These are phyloP conservation scores for Perccottus glenii DNA, from an alignment of 2,113 vertebrate genomes.

Conservation along the genomic window DNA sequence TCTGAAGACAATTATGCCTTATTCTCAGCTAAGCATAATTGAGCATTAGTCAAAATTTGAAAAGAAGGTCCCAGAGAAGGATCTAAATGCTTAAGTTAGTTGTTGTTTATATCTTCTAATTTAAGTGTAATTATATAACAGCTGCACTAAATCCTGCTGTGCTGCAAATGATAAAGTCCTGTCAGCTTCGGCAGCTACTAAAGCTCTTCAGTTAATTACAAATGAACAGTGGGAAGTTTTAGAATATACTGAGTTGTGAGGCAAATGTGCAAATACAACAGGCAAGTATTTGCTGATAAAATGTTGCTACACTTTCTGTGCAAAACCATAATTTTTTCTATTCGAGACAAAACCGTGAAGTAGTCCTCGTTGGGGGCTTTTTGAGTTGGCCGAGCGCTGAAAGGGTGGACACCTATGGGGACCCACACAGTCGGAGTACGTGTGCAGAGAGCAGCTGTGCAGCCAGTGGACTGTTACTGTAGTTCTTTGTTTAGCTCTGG, in stretches of 20 bases:
- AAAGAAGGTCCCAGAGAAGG: background rate
- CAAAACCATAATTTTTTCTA: background rate
- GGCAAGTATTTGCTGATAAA: background rate
- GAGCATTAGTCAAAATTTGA: no score
- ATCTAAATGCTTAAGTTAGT: background rate
- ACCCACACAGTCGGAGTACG: constrained; percentile 56
- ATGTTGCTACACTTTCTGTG: background rate
- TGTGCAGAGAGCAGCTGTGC: constrained; percentile 68
- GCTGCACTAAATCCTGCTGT: constrained; percentile 86
- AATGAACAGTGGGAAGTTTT: constrained; percentile 85
- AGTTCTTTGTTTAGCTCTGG: constrained; percentile 75
- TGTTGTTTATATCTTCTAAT: constrained; percentile 4
- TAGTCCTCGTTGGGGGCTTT: constrained; percentile 44
- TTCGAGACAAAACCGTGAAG: background rate
- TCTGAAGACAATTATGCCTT: no score
- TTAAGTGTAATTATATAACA: constrained; percentile 78
- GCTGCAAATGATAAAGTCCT: constrained; percentile 90
- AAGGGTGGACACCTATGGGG: constrained; percentile 71
- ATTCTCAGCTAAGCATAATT: no score
- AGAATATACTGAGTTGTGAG: background rate
- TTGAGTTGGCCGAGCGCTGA: constrained; percentile 66
- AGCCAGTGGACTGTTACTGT: constrained; percentile 72
- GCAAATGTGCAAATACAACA: background rate
- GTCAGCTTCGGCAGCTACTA: constrained; percentile 91
- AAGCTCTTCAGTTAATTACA: constrained; percentile 94